These are phyloP conservation scores for Montipora capricornis DNA, from an alignment of 64 coral and sea anemone species.

Conservation along the genomic window DNA sequence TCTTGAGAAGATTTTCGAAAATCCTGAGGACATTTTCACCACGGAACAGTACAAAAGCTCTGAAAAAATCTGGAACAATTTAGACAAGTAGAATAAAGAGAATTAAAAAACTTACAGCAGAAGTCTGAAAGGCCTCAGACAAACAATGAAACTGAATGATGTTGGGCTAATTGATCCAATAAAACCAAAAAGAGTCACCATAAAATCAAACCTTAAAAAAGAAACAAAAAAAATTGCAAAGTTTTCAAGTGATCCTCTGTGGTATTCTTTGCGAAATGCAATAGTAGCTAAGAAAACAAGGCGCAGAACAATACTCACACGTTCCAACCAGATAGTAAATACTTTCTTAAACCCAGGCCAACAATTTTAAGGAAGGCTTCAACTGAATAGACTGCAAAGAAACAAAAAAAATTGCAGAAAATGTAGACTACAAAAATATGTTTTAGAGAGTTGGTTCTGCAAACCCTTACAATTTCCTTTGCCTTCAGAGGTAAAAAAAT, in stretches of 20 bases:
- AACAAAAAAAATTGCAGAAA: neutral
- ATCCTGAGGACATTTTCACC: too few relatives aligned
- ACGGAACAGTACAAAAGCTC: neutral
- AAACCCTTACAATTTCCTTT: too few relatives aligned
- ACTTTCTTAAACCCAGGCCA: constrained; percentile 78
- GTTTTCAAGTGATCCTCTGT: neutral
- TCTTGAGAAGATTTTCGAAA: too few relatives aligned
- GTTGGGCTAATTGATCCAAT: constrained; percentile 79
- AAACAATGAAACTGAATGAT: constrained; percentile 81
- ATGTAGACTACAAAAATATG: neutral
- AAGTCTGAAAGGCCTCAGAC: constrained; percentile 83
- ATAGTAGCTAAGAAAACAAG: neutral
- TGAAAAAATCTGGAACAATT: neutral
- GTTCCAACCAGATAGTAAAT: constrained; percentile 94
- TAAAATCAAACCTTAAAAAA: constrained; percentile 88
- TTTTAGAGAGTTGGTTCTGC: too few relatives aligned
- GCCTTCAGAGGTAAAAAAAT: too few relatives aligned
- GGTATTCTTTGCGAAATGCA: neutral
- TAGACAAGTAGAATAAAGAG: neutral
- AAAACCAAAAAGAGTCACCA: constrained; percentile 84
- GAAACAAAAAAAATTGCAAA: neutral
- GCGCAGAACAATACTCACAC: constrained; percentile 58
- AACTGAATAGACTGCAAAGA: constrained; percentile 74
- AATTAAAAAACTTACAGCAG: constrained; percentile 77
- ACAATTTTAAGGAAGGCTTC: constrained; percentile 91